Evolutionary conservation across 2,113 vertebrate genomes (phyloP), one percentile per base, ranked within the genome.

Genomic region (Lutjanus erythropterus): DNA sequence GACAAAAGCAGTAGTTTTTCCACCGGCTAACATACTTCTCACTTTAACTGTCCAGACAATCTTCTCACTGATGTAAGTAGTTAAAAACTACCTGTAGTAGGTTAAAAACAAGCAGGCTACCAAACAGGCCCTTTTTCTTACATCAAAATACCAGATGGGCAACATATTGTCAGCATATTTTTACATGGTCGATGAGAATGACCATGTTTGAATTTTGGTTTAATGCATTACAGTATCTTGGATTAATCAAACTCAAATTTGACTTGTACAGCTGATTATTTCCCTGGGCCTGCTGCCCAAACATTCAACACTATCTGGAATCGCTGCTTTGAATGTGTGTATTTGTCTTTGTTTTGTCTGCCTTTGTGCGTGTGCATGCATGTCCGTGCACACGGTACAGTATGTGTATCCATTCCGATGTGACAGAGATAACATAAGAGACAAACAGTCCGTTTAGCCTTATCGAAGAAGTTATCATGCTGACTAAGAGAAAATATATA

Each of bases 401-500:
- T 68, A 46, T 70, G 71, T 23, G 69, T n/a, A 50, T 68, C 41
- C 33, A 9, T 44, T 64, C 73, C 60, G 62, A 86, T 88, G 66
- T 60, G 61, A 64, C 64, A 31, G 29, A 69, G 79, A 90, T 84
- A 83, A 77, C 64, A 19, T 4, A 14, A 5, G 73, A 89, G 80
- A 88, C 88, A 91, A 91, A 90, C 61, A 50, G 71, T 70, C 84
- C 81, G 81, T 84, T 92, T 83, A 83, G 84, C 52, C 67, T 86
- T 87, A 90, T 92, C 86, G 27, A n/a, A 71, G 19, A 62, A 49
- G 53, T 49, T 29, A 91, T 89, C 75, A 2, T 0, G 81, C 89
- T 90, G 91, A 92, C 80, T 71, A 88, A 68, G 79, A 78, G 59
- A 79, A 86, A 87, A 80, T 66, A 81, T 62, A 88, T 52, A 71